Percentiles rank a stretch among this genome's conserved stretches.
phyloP scores from a whole-genome alignment of 2,888 invertebrate genomes.

The Calliphora vomitoria region DNA sequence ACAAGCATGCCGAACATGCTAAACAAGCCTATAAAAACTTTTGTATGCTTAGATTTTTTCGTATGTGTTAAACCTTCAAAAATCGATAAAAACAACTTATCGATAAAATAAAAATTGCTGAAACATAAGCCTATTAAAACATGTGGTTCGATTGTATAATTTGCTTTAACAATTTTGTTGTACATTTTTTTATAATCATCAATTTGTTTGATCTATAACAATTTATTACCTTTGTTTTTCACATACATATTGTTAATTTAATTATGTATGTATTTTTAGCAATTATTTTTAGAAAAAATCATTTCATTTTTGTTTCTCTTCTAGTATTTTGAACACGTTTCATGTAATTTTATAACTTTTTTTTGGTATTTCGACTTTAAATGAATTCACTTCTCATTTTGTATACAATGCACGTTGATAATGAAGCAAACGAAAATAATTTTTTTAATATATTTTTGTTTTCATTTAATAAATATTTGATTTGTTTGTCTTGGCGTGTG shows the following conservation, averaged over 20 bases:
- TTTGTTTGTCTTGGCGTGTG: constrained; percentile 29
- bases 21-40: too few relatives aligned
- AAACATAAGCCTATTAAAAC: too few relatives aligned
- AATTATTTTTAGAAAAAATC: background rate
- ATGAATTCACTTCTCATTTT: constrained; percentile 47
- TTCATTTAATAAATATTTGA: constrained; percentile 37
- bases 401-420: constrained; percentile 63
- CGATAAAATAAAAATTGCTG: too few relatives aligned
- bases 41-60: too few relatives aligned
- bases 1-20: too few relatives aligned
- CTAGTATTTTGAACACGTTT: constrained; percentile 34
- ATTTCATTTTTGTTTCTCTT: background rate
- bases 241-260: background rate
- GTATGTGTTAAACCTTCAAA: too few relatives aligned
- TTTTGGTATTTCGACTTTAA: background rate
- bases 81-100: too few relatives aligned
- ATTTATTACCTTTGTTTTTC: background rate
- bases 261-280: background rate
- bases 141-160: too few relatives aligned
- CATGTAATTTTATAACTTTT: constrained; percentile 16
- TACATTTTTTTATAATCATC: background rate
- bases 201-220: constrained; percentile 1
- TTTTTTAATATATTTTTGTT: constrained; percentile 21
- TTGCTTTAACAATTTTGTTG: background rate
- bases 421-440: constrained; percentile 43